phyloP scores from a whole-genome alignment of 2,113 vertebrate species.

The Brevimyrus niger region DNA sequence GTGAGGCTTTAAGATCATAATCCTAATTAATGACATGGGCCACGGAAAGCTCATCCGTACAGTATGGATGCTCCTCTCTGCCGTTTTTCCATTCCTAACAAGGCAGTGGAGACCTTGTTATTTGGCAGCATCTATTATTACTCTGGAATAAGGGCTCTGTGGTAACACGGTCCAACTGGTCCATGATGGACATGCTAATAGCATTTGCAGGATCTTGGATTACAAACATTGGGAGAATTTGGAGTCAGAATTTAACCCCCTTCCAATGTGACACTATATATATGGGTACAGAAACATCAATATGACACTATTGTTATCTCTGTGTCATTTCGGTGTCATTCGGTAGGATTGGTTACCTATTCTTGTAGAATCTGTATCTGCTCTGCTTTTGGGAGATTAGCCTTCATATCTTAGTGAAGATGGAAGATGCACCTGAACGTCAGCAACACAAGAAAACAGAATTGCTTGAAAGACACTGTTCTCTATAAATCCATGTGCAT shows the following conservation, averaged over 20 bases:
- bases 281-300: not conserved
- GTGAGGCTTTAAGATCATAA: not conserved
- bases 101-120: not conserved
- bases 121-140: not conserved
- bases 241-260: not conserved
- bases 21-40: not conserved
- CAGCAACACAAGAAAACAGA: not conserved
- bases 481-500: not conserved
- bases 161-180: not conserved
- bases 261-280: not conserved
- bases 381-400: not conserved
- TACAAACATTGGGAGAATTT: conserved; percentile 13
- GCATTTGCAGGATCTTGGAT: not conserved
- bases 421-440: not conserved
- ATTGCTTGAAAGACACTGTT: not conserved
- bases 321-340: not conserved
- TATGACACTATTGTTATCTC: not conserved
- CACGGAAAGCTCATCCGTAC: not conserved
- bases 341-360: not conserved
- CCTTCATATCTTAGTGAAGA: not conserved
- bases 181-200: not conserved
- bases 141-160: not conserved
- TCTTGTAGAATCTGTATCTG: not conserved
- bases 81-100: conserved; percentile 4
- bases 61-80: not conserved